Conservation (phyloP, 2,888 invertebrate genomes). For the Chesias legatella region DNA sequence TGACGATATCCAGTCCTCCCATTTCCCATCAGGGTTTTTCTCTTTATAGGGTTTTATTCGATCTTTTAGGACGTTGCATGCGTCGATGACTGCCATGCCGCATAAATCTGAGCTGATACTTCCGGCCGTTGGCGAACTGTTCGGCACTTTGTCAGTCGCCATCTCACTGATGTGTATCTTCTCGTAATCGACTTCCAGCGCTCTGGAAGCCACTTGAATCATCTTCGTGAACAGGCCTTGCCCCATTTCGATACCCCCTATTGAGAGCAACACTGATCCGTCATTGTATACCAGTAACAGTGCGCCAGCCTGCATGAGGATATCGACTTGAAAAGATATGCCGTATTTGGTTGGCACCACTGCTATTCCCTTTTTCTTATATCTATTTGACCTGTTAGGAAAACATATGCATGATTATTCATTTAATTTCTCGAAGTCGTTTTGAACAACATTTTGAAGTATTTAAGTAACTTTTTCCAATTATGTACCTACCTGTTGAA, state of each 20-base stretch:
- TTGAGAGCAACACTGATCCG: conserved; percentile 88
- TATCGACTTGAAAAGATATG: conserved; percentile 83
- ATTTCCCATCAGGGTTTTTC: conserved; percentile 84
- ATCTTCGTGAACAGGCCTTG: conserved; percentile 95
- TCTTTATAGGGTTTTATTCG: conserved; percentile 84
- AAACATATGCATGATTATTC: background rate
- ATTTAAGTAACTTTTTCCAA: too few relatives aligned
- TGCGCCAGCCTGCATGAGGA: conserved; percentile 89
- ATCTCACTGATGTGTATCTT: conserved; percentile 88
- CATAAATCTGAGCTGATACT: conserved; percentile 90
- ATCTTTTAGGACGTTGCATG: conserved; percentile 84
- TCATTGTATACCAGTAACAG: conserved; percentile 88
- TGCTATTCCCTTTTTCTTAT: conserved; percentile 88
- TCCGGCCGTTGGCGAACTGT: conserved; percentile 89
- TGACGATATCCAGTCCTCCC: conserved; percentile 88
- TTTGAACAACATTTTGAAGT: too few relatives aligned
- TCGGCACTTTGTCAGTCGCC: conserved; percentile 90
- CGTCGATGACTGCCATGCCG: conserved; percentile 89
- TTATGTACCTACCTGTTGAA: conserved; percentile 83
- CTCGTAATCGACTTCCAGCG: conserved; percentile 80
- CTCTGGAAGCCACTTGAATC: conserved; percentile 88
- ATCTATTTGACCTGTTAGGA: conserved; percentile 52
- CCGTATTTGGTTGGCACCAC: conserved; percentile 89
- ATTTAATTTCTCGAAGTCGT: too few relatives aligned
- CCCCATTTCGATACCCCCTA: conserved; percentile 95